Evolutionary conservation across 2,113 vertebrate species (phyloP).

Genomic region (Eleginops maclovinus): DNA sequence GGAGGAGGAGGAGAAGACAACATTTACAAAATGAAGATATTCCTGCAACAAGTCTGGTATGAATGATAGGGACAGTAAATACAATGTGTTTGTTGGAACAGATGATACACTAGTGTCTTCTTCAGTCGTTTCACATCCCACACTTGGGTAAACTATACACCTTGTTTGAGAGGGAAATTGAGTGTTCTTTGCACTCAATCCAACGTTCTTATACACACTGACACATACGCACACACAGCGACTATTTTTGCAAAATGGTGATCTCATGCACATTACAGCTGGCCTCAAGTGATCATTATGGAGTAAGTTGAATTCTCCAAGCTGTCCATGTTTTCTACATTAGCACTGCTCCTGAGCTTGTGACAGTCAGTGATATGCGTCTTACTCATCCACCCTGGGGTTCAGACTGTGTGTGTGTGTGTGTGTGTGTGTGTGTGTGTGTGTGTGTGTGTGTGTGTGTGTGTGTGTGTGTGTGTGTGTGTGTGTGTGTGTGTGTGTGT

Average conservation of each 20-base stretch:
- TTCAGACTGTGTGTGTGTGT: slow-evolving; percentile 26
- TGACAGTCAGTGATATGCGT: slow-evolving; percentile 58
- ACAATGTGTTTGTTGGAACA: background rate
- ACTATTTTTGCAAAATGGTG: slow-evolving; percentile 13
- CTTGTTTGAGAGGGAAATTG: background rate
- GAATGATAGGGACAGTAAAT: background rate
- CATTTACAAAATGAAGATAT: slow-evolving; percentile 6
- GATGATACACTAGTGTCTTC: slow-evolving; percentile 14
- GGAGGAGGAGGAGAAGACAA: slow-evolving; percentile 16
- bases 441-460: slow-evolving; percentile 15
- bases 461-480: slow-evolving; percentile 3
- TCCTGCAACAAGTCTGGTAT: background rate
- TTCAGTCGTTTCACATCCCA: background rate
- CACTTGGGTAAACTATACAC: background rate
- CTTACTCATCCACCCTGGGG: slow-evolving; percentile 49
- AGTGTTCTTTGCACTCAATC: slow-evolving; percentile 18
- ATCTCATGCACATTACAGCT: slow-evolving; percentile 63
- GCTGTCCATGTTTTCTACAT: slow-evolving; percentile 62
- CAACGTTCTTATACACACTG: slow-evolving; percentile 11
- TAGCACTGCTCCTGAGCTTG: slow-evolving; percentile 48
- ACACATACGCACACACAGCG: slow-evolving; percentile 10
- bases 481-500: slow-evolving; percentile 6
- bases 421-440: slow-evolving; percentile 12
- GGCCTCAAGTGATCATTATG: slow-evolving; percentile 54
- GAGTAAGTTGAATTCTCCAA: slow-evolving; percentile 38